Conservation (phyloP, 2,888 invertebrate species). For the Agrotis puta region DNA sequence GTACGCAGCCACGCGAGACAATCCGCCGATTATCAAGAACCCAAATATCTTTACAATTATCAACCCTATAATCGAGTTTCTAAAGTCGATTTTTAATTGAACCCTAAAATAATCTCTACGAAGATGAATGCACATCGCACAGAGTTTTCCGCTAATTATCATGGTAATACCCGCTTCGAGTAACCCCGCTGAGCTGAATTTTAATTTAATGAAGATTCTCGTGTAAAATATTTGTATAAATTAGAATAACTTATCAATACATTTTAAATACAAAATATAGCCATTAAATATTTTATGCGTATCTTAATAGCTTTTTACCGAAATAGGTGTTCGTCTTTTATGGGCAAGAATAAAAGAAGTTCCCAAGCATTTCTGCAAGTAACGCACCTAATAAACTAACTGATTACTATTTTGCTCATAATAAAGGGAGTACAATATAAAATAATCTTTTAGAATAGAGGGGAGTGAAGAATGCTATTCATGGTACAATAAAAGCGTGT, state of each 20-base stretch:
- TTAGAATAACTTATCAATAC: conserved; percentile 67
- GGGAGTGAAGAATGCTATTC: conserved; percentile 87
- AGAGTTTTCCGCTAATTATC: conserved; percentile 86
- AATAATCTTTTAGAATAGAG: conserved; percentile 86
- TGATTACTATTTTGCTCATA: conserved; percentile 87
- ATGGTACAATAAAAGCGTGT: conserved; percentile 83
- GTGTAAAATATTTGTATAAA: conserved; percentile 69
- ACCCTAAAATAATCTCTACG: conserved; percentile 57
- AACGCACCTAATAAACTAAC: conserved; percentile 87
- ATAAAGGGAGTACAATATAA: conserved; percentile 85
- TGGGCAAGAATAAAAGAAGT: conserved; percentile 71
- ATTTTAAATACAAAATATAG: conserved; percentile 63
- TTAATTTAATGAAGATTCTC: conserved; percentile 75
- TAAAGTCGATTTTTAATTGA: conserved; percentile 43
- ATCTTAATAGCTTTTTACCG: conserved; percentile 65
- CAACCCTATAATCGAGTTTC: conserved; percentile 31
- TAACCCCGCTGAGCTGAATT: conserved; percentile 76
- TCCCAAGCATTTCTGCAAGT: conserved; percentile 83
- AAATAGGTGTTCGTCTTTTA: conserved; percentile 68
- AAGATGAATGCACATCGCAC: conserved; percentile 76
- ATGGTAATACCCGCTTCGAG: conserved; percentile 77
- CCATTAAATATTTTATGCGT: conserved; percentile 54
- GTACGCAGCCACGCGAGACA: conserved; percentile 80
- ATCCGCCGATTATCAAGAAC: conserved; percentile 74
- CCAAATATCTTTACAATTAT: conserved; percentile 45